A percentile compares a stretch with the other conserved stretches of the same genome.
Evolutionary conservation across 2,797 vertebrate species (phyloP).

Genomic region (Cephalopachus bancanus): DNA sequence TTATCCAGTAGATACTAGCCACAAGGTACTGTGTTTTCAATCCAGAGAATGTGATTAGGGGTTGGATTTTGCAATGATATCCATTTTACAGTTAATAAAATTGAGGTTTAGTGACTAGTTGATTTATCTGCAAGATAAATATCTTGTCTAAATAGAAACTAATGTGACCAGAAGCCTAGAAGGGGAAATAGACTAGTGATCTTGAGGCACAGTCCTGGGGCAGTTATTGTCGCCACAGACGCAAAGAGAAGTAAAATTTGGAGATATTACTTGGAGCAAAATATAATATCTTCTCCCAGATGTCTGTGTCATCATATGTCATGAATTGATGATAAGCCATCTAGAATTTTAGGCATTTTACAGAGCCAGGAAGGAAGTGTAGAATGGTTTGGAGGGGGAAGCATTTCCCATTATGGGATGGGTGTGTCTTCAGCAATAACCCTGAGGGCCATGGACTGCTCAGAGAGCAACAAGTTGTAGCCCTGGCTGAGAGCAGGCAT

Average conservation of each 20-base stretch:
- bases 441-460: neutral
- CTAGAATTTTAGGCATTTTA: neutral
- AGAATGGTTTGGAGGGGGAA: neutral
- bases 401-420: neutral
- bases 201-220: neutral
- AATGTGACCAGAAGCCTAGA: neutral
- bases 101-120: no score
- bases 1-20: no score
- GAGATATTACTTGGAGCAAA: neutral
- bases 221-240: no score
- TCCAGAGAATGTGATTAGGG: no score
- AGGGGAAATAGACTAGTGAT: neutral
- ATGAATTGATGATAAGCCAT: neutral
- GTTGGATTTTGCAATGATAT: no score
- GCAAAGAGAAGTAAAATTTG: neutral
- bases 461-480: neutral
- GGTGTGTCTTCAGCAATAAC: neutral
- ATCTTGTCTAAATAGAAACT: neutral
- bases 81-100: no score
- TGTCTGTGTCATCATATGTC: neutral
- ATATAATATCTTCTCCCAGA: neutral
- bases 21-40: no score
- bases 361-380: neutral
- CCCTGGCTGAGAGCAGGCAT: neutral
- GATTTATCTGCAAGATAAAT: neutral